A percentile compares a stretch with the other conserved stretches of the same genome.
These are phyloP conservation scores for Prietella phreatophila DNA, from an alignment of 2,113 vertebrate genomes.

Conservation along the genomic window DNA sequence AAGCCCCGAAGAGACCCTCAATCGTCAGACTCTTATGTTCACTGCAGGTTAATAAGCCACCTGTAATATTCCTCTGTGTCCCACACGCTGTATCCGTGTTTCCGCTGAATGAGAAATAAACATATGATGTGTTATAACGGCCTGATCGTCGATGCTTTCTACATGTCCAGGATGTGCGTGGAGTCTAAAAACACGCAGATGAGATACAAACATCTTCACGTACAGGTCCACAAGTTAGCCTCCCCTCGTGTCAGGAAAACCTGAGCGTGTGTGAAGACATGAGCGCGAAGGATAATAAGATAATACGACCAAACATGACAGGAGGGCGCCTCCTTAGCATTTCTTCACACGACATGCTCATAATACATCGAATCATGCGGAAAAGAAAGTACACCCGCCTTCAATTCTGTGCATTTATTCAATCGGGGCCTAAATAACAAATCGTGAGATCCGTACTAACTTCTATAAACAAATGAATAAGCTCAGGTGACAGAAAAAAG, in stretches of 20 bases:
- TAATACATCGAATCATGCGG: not conserved
- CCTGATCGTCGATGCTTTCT: not conserved
- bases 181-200: not conserved
- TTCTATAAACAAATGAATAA: not conserved
- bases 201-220: not conserved
- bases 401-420: not conserved
- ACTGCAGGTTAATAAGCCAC: conserved; percentile 2
- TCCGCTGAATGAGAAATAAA: not conserved
- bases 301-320: no score
- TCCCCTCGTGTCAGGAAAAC: no score
- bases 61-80: conserved; percentile 9
- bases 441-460: no score
- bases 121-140: not conserved
- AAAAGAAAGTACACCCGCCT: not conserved
- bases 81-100: not conserved
- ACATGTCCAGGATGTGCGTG: not conserved
- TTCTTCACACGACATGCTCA: not conserved
- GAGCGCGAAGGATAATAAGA: no score
- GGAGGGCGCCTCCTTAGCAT: no score
- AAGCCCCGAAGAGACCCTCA: not conserved
- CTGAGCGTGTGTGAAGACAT: not conserved
- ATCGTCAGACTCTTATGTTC: conserved; percentile 27
- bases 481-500: not conserved
- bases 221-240: not conserved
- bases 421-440: no score